phyloP scores from a whole-genome alignment of 2,888 invertebrate genomes.

The Agonopterix heracliana region DNA sequence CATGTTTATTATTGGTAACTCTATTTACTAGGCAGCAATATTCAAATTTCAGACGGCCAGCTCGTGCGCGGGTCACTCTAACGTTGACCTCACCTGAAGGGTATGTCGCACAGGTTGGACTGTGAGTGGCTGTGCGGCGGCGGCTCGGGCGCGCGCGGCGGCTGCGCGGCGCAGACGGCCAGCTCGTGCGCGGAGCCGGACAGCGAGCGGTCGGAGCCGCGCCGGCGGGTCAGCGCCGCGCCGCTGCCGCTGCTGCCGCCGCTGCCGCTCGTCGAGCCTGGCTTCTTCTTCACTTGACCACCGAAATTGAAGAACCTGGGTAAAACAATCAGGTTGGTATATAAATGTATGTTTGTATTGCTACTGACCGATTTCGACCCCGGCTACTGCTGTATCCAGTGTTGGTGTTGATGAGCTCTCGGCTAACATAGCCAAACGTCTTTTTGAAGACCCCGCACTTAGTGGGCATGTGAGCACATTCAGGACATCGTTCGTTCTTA shows the following conservation, averaged over 20 bases:
- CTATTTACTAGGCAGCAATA: no score
- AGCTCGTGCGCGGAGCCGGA: constrained; percentile 90
- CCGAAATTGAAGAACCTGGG: constrained; percentile 92
- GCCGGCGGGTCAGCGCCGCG: constrained; percentile 74
- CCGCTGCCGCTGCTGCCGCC: constrained; percentile 29
- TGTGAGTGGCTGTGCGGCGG: constrained; percentile 95
- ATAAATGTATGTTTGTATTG: background rate
- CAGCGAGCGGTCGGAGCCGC: constrained; percentile 90
- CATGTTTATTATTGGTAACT: no score
- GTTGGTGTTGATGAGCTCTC: no score
- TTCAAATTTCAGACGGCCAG: no score
- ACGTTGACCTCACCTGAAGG: constrained; percentile 79
- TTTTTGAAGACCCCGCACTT: no score
- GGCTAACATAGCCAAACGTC: no score
- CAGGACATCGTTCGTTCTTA: no score
- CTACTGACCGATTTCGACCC: no score
- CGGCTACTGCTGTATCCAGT: no score
- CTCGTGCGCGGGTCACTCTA: no score
- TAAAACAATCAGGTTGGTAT: background rate
- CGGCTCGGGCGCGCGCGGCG: constrained; percentile 78
- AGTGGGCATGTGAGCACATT: no score
- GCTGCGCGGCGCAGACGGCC: constrained; percentile 81
- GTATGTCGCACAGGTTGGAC: constrained; percentile 90
- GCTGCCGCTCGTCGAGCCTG: constrained; percentile 45
- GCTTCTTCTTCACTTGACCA: constrained; percentile 88